A percentile compares a stretch with the other conserved stretches of the same genome.
Evolutionary conservation across 2,797 vertebrate species (phyloP).

Genomic region (Cryptoblepharus egeriae): DNA sequence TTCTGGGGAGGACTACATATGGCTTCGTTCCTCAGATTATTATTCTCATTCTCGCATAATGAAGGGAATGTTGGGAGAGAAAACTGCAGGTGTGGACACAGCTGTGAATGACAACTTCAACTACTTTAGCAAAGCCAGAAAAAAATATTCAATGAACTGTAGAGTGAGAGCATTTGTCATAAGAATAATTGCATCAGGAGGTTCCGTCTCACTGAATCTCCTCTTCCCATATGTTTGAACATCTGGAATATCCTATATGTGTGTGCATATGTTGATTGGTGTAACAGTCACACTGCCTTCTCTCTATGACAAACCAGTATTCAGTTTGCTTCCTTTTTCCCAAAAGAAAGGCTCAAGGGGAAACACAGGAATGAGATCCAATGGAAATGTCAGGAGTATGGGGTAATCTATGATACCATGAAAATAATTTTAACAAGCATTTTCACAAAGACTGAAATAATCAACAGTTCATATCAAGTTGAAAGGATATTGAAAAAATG

Average conservation of each 20-base stretch:
- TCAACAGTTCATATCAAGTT: constrained; percentile 26
- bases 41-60: constrained; percentile 25
- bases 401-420: constrained; percentile 30
- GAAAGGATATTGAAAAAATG: constrained; percentile 10
- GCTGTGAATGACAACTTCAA: constrained; percentile 49
- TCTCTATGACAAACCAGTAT: constrained; percentile 33
- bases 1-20: neutral
- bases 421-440: constrained; percentile 20
- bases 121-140: constrained; percentile 46
- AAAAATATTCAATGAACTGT: constrained; percentile 50
- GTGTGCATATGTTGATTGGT: constrained; percentile 32
- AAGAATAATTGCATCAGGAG: constrained; percentile 58
- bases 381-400: constrained; percentile 27
- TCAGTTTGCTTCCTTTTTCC: constrained; percentile 34
- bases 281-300: constrained; percentile 49
- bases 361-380: constrained; percentile 27
- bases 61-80: constrained; percentile 1
- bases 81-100: constrained; percentile 35
- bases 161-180: constrained; percentile 55
- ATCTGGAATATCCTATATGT: constrained; percentile 55
- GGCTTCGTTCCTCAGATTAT: constrained; percentile 28
- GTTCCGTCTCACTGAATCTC: constrained; percentile 58
- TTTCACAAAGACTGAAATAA: constrained; percentile 15
- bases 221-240: constrained; percentile 67
- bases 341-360: constrained; percentile 43